Percentiles rank a stretch among this genome's conserved stretches.
phyloP scores from a whole-genome alignment of 2,113 vertebrate species.

The Pyrgilauda ruficollis region DNA sequence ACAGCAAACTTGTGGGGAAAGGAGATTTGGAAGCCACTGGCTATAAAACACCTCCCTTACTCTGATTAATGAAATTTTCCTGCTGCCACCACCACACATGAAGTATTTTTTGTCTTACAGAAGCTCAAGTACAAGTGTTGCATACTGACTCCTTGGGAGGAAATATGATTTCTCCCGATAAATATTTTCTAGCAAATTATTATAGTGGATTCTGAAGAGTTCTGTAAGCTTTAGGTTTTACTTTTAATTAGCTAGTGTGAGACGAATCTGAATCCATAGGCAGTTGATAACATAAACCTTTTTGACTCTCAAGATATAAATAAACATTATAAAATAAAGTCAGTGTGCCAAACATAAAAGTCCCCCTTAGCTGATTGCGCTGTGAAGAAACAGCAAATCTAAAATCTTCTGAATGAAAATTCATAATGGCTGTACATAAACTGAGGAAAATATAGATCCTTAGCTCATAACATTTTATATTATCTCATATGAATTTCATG shows the following conservation, averaged over 20 bases:
- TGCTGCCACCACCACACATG: fast-evolving
- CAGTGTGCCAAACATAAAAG: neutral
- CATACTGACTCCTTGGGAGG: neutral
- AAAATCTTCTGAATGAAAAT: neutral
- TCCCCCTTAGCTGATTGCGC: neutral
- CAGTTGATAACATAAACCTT: neutral
- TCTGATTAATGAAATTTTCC: neutral
- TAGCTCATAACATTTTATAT: neutral
- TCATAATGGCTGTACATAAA: fast-evolving
- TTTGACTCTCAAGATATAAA: neutral
- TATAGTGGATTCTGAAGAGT: neutral
- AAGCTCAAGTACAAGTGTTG: neutral
- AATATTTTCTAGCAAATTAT: neutral
- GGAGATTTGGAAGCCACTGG: neutral
- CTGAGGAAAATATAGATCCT: neutral
- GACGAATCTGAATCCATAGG: neutral
- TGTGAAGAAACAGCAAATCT: neutral
- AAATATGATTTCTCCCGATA: neutral
- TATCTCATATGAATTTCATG: neutral
- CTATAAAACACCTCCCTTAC: neutral
- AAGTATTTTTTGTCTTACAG: neutral
- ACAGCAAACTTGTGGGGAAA: neutral
- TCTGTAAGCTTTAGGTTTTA: neutral
- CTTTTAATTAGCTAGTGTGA: neutral
- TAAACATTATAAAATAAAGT: neutral